A percentile compares a stretch with the other conserved stretches of the same genome.
Evolutionary conservation across 2,113 vertebrate genomes (phyloP).

Genomic region (Misgurnus anguillicaudatus): DNA sequence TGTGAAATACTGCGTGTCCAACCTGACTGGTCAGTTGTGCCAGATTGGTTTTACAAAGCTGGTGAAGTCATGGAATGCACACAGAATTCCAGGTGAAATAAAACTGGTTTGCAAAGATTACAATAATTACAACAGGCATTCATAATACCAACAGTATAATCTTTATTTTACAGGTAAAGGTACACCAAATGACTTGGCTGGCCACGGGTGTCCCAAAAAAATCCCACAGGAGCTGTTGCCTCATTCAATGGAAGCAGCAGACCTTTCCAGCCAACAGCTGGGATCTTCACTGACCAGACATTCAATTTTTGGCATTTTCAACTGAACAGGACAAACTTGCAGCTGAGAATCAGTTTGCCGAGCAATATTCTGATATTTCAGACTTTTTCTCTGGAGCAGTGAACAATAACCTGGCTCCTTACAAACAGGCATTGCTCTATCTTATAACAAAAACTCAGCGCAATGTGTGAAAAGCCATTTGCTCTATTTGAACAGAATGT

Average conservation of each 20-base stretch:
- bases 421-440: neutral
- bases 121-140: slow-evolving; percentile 1
- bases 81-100: neutral
- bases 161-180: neutral
- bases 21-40: slow-evolving; percentile 24
- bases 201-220: neutral
- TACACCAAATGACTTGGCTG: slow-evolving; percentile 1
- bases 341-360: slow-evolving; percentile 14
- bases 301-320: slow-evolving; percentile 22
- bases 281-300: slow-evolving; percentile 10
- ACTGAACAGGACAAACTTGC: slow-evolving; percentile 17
- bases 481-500: neutral
- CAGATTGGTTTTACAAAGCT: slow-evolving; percentile 39
- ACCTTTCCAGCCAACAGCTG: slow-evolving; percentile 26
- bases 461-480: slow-evolving; percentile 12
- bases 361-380: slow-evolving; percentile 24
- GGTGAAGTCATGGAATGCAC: slow-evolving; percentile 30
- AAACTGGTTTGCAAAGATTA: neutral
- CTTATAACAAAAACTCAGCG: neutral
- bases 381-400: slow-evolving; percentile 1
- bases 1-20: slow-evolving; percentile 42
- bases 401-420: neutral
- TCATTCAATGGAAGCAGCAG: slow-evolving; percentile 22
- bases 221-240: slow-evolving; percentile 24
- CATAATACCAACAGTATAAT: neutral